Conservation (phyloP, 2,797 vertebrate species). For the Helarctos malayanus region DNA sequence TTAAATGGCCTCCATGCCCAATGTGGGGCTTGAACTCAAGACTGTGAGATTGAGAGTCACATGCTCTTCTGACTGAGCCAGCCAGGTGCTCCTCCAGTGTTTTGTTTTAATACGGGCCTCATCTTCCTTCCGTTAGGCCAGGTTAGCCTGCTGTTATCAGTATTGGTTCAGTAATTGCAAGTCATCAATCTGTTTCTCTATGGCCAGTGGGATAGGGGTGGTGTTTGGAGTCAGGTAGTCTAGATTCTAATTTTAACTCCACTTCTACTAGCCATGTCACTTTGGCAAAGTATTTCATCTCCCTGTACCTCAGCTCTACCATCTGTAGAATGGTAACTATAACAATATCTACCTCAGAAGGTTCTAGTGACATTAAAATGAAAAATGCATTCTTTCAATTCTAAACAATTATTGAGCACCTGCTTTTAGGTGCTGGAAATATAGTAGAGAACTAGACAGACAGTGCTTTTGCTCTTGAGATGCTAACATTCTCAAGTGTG, state of each 20-base stretch:
- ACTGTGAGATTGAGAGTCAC: background rate
- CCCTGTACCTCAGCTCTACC: background rate
- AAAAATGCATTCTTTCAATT: conserved; percentile 25
- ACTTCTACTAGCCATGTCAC: background rate
- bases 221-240: background rate
- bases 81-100: background rate
- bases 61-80: background rate
- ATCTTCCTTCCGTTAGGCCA: conserved; percentile 55
- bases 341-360: background rate
- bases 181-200: background rate
- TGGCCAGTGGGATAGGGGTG: background rate
- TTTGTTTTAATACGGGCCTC: conserved; percentile 66
- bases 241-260: background rate
- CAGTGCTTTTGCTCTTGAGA: background rate
- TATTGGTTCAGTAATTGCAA: background rate
- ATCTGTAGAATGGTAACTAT: conserved; percentile 15
- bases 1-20: background rate
- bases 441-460: background rate
- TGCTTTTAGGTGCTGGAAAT: conserved; percentile 13
- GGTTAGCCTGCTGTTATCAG: background rate
- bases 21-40: background rate
- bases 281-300: background rate
- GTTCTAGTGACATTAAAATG: conserved; percentile 12
- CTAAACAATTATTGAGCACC: background rate
- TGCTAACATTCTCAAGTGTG: background rate